phyloP scores from a whole-genome alignment of 2,888 invertebrate species.

The Aplocera efformata region DNA sequence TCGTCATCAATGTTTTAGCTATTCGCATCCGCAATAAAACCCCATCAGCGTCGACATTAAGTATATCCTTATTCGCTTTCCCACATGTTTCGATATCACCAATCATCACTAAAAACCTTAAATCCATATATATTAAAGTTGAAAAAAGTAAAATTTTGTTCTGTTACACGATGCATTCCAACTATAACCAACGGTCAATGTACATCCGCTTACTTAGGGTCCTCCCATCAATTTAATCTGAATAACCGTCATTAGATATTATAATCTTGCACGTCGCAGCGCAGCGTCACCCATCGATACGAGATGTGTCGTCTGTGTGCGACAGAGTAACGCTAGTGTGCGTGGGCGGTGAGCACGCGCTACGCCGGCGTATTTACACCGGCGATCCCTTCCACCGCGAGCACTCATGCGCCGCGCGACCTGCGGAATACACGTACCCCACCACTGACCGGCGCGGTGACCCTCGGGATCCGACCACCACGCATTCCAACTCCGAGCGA shows the following conservation, averaged over 20 bases:
- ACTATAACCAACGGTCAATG: slow-evolving; percentile 28
- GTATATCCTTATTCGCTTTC: slow-evolving; percentile 7
- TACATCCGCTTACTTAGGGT: slow-evolving; percentile 44
- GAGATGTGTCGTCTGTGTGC: slow-evolving; percentile 34
- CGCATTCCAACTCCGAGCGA: slow-evolving; percentile 43
- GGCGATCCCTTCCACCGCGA: slow-evolving; percentile 75
- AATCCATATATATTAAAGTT: too few species aligned
- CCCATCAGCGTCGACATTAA: not conserved
- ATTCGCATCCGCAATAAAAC: slow-evolving; percentile 12
- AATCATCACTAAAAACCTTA: too few species aligned
- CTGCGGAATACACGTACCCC: slow-evolving; percentile 73
- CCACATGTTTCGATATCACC: slow-evolving; percentile 9
- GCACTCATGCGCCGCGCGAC: slow-evolving; percentile 77
- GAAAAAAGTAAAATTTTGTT: too few species aligned
- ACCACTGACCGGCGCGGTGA: slow-evolving; percentile 54
- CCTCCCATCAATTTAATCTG: slow-evolving; percentile 47
- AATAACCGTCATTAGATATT: slow-evolving; percentile 42
- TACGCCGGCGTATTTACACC: slow-evolving; percentile 73
- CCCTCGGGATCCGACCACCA: slow-evolving; percentile 49
- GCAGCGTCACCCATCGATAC: slow-evolving; percentile 38
- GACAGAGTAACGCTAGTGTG: slow-evolving; percentile 44
- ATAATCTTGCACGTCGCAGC: slow-evolving; percentile 35
- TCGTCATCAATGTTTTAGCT: slow-evolving; percentile 5
- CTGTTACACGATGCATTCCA: not conserved
- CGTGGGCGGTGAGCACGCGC: slow-evolving; percentile 67